These are phyloP conservation scores for Papilio polytes DNA, from an alignment of 1,140 invertebrate species.

Conservation along the genomic window DNA sequence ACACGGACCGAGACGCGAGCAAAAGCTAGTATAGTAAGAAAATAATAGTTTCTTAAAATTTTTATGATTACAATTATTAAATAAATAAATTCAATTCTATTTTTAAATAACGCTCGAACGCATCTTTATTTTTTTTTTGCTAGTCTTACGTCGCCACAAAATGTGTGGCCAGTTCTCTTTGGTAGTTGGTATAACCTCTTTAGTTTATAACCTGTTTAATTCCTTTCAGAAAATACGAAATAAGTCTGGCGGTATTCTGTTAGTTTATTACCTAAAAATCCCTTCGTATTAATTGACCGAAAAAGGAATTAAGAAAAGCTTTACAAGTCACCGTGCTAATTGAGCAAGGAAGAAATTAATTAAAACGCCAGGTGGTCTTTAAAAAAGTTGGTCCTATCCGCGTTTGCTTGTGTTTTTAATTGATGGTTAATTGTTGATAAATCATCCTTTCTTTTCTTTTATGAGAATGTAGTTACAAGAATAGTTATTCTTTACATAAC, in stretches of 20 bases:
- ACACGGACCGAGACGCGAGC: too few relatives aligned
- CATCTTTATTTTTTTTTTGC: background rate
- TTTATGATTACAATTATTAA: too few relatives aligned
- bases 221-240: background rate
- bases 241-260: background rate
- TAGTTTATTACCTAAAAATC: constrained; percentile 20
- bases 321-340: constrained; percentile 33
- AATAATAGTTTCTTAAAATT: too few relatives aligned
- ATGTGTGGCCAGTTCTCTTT: background rate
- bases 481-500: too few relatives aligned
- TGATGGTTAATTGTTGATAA: constrained; percentile 20
- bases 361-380: constrained; percentile 31
- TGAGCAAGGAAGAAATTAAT: constrained; percentile 37
- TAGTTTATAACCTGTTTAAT: background rate
- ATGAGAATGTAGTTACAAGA: too few relatives aligned
- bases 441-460: background rate
- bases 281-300: background rate
- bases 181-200: background rate
- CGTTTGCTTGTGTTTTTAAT: constrained; percentile 4
- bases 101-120: background rate
- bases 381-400: background rate
- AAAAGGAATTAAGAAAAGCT: constrained; percentile 32
- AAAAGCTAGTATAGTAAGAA: too few relatives aligned
- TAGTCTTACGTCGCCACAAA: background rate
- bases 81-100: too few relatives aligned